Base-by-base conservation (phyloP, 2,888 invertebrate species). In the Isoperla grammatica region DNA sequence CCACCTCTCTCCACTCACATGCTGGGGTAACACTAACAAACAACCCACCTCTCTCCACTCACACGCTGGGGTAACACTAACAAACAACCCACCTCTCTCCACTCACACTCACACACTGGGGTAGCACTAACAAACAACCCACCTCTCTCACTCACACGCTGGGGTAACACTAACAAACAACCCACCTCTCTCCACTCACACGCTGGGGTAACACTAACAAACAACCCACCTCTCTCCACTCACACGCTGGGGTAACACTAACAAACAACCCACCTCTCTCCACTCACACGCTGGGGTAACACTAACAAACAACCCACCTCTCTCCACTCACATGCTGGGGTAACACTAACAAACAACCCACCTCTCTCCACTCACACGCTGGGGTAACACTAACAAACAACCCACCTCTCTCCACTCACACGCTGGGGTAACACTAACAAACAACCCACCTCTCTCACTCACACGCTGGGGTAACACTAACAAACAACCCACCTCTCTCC, bases 1-100 rank as follows among this genome's bases (percentile, higher is more conserved):
- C 71, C 66, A 63, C 85, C 86, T 69, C 79, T 76, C 42, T 79
- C 71, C 23, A 90, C 83, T 29, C 29, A 29, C 29, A 29, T 29
- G 4, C 29, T 6, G 4, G 4, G 8, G 8, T 29, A 29, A 29
- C 29, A 49, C 49, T 49, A n/a, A n/a, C n/a, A n/a, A n/a, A n/a
- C n/a, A n/a, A n/a, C n/a, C n/a, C n/a, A n/a, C n/a, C n/a, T n/a
- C n/a, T n/a, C n/a, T n/a, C n/a, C n/a, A n/a, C n/a, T n/a, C n/a
- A n/a, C n/a, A n/a, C n/a, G n/a, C n/a, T n/a, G n/a, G n/a, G n/a
- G n/a, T n/a, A n/a, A n/a, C n/a, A n/a, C n/a, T n/a, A n/a, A n/a
- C n/a, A n/a, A n/a, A n/a, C n/a, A n/a, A n/a, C n/a, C n/a, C n/a
- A n/a, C n/a, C n/a, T n/a, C 6, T 43, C 9, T 12, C 1, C n/a